Evolutionary conservation across 1,140 invertebrate species (phyloP), one percentile per base, ranked within the genome.

Genomic region (Dreissena rostriformis): DNA sequence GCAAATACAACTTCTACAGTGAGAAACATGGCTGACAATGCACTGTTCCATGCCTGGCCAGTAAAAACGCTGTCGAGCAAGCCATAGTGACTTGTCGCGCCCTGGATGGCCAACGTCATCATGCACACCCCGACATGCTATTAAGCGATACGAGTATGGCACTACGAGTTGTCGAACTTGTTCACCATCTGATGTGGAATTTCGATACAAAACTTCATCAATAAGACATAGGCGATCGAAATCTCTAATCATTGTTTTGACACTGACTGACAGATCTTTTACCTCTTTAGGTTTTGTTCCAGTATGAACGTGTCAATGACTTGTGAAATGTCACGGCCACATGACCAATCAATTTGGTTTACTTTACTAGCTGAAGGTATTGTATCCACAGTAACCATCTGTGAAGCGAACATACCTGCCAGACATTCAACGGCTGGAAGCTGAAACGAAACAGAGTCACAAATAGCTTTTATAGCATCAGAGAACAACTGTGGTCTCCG

Each of bases 51-150:
- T 65, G 28, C 72, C 61, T 11, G 76, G 76, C 63, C 76, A 68
- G 28, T 78, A 68, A 49, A 78, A 78, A 11, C 61, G 6, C 6
- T 66, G 28, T 10, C 61, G 12, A 24, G 57, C 61, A 7, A 67
- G n/a, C 49, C 49, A 67, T 26, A 78, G 17, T 8, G 28, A 24
- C 39, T 61, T 66, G 14, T 66, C 61, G 12, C 19, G 5, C 2
- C 76, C 65, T 24, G 12, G 39, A 68, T 78, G 76, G 55, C 76
- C 76, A 10, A 68, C 15, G 6, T 78, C 63, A 49, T 78, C 49
- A 68, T 78, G 63, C 24, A 78, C 19, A 5, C 61, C 61, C 12
- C 19, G 14, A 10, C 66, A 52, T 14, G 49, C 76, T 10, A 39
- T 15, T 14, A 5, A 19, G 2, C 63, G 28, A 53, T 67, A 52